These are phyloP conservation scores for Electrophaes corylata DNA, from an alignment of 2,888 invertebrate genomes.

Conservation along the genomic window DNA sequence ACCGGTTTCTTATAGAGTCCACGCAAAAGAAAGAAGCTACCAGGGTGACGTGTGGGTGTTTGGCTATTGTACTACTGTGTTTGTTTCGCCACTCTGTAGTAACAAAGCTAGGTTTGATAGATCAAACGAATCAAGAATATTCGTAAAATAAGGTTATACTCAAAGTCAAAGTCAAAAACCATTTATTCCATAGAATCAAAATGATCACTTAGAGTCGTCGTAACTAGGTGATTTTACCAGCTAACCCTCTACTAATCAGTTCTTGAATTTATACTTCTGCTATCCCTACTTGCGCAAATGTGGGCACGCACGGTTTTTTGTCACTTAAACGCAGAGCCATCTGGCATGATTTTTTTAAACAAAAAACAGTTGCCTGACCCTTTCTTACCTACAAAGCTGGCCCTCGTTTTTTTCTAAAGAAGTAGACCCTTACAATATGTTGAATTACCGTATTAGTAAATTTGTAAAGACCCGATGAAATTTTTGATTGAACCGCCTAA, in stretches of 20 bases:
- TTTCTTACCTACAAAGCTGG: conserved; percentile 78
- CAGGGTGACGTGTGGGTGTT: no score
- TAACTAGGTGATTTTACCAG: no score
- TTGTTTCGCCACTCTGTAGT: no score
- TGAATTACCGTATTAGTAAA: conserved; percentile 82
- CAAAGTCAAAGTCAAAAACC: no score
- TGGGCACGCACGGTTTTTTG: conserved; percentile 81
- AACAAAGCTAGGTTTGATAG: no score
- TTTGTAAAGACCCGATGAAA: conserved; percentile 79
- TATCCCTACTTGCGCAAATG: conserved; percentile 65
- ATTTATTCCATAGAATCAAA: no score
- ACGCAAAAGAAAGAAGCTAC: no score
- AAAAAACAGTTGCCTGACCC: conserved; percentile 80
- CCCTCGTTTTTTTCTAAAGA: conserved; percentile 71
- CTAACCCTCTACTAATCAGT: not conserved
- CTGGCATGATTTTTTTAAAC: conserved; percentile 79
- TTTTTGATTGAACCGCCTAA: conserved; percentile 80
- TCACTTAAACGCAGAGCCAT: conserved; percentile 78
- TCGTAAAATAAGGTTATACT: no score
- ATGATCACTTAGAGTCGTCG: no score
- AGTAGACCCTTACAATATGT: conserved; percentile 77
- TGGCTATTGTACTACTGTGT: no score
- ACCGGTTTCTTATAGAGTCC: no score
- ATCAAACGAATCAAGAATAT: no score
- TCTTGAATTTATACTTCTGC: conserved; percentile 39